Evolutionary conservation across 1,140 invertebrate genomes (phyloP).

Genomic region (Leptinotarsa lineolata): DNA sequence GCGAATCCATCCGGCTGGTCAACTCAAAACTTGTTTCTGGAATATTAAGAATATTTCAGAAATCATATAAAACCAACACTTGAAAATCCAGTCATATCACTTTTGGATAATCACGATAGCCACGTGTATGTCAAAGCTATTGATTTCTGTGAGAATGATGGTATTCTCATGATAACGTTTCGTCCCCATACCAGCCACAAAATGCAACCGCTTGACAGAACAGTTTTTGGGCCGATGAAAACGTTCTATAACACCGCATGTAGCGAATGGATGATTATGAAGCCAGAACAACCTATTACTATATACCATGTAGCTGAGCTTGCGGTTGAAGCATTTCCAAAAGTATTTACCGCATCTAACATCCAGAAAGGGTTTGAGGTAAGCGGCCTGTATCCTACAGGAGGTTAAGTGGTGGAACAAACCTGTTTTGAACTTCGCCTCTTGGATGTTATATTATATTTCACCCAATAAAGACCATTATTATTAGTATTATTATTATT

Average conservation of each 20-base stretch:
- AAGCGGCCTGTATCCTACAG: conserved; percentile 22
- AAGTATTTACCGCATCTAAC: conserved; percentile 30
- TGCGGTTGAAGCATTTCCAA: conserved; percentile 30
- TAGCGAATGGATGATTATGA: conserved; percentile 23
- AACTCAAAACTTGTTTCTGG: conserved; percentile 27
- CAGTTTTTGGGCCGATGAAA: conserved; percentile 55
- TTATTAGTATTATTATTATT: too few relatives aligned
- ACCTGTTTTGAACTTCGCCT: too few relatives aligned
- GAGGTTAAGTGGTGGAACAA: too few relatives aligned
- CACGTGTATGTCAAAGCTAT: conserved; percentile 44
- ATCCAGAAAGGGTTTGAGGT: conserved; percentile 30
- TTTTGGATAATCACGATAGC: conserved; percentile 56
- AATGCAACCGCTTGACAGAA: conserved; percentile 55
- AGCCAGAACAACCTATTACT: conserved; percentile 29
- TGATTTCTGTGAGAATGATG: conserved; percentile 49
- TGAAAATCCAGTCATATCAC: conserved; percentile 51
- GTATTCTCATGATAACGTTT: conserved; percentile 53
- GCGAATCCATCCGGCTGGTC: too few relatives aligned
- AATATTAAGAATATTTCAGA: conserved; percentile 51
- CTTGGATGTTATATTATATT: too few relatives aligned
- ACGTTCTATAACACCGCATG: conserved; percentile 38
- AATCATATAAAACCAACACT: conserved; percentile 47
- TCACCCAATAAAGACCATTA: too few relatives aligned
- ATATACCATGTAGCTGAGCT: conserved; percentile 29
- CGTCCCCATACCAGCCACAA: conserved; percentile 53